A percentile compares a stretch with the other conserved stretches of the same genome.
phyloP scores from a whole-genome alignment of 2,888 invertebrate genomes.

The Aporophyla lueneburgensis region DNA sequence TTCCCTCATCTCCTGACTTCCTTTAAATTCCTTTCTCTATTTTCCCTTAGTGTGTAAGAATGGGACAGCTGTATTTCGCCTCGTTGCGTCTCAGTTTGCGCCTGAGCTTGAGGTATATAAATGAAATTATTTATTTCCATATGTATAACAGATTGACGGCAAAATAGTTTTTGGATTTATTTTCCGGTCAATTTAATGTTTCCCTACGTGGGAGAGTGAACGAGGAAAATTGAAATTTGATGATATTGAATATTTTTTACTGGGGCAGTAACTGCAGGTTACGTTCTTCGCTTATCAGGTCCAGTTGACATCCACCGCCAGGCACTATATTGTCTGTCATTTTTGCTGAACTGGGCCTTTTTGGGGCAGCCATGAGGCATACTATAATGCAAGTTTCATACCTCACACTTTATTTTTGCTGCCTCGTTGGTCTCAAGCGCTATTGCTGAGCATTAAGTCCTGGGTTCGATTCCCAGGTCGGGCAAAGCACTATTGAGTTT shows the following conservation, averaged over 20 bases:
- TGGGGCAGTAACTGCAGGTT: not conserved
- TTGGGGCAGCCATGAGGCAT: no score
- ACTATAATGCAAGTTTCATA: no score
- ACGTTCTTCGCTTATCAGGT: not conserved
- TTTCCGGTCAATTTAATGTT: constrained; percentile 34
- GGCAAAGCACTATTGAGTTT: no score
- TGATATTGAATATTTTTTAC: constrained; percentile 8
- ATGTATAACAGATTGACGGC: constrained; percentile 13
- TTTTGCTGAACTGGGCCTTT: no score
- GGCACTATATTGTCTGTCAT: no score
- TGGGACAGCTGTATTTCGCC: constrained; percentile 2
- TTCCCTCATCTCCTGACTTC: constrained; percentile 69
- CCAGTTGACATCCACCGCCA: no score
- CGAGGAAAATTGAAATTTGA: not conserved
- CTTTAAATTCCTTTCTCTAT: constrained; percentile 55
- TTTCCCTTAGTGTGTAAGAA: not conserved
- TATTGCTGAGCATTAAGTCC: no score
- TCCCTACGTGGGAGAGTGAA: not conserved
- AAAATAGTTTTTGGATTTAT: constrained; percentile 31
- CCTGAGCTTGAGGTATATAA: constrained; percentile 12
- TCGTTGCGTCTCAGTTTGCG: constrained; percentile 2
- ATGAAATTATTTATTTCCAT: constrained; percentile 37
- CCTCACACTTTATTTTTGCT: no score
- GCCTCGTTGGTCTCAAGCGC: no score
- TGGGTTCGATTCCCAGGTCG: no score